Evolutionary conservation across 2,797 vertebrate genomes (phyloP).

Genomic region (Falco cherrug): DNA sequence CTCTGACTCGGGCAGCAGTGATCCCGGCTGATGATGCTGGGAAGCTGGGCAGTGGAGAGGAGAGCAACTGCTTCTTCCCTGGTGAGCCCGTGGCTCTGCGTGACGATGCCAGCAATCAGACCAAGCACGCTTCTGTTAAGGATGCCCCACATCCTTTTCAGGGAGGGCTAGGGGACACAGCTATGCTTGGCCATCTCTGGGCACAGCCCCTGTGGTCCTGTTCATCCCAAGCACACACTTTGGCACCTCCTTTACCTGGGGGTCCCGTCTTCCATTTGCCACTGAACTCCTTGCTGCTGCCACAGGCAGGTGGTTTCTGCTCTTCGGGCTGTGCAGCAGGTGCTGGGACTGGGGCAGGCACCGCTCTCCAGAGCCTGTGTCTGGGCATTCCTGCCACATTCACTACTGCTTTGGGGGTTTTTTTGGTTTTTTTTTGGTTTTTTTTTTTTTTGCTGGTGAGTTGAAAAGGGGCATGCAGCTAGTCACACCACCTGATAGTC

Average conservation of each 20-base stretch:
- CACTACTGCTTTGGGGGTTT: background rate
- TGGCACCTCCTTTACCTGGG: background rate
- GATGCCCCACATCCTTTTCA: background rate
- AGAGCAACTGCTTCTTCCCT: background rate
- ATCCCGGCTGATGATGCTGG: background rate
- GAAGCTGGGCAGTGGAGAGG: background rate
- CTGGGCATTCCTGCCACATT: background rate
- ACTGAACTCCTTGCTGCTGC: fast-evolving
- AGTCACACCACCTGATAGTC: conserved; percentile 30
- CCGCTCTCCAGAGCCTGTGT: background rate
- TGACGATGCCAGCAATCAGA: fast-evolving
- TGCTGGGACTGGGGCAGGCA: background rate
- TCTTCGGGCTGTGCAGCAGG: fast-evolving
- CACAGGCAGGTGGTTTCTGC: background rate
- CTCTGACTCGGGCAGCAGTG: background rate
- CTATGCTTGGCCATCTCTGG: background rate
- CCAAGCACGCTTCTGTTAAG: fast-evolving
- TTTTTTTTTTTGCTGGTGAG: background rate
- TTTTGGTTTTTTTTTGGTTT: background rate
- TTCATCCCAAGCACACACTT: background rate
- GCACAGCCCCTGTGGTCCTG: background rate
- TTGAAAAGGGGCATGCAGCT: conserved; percentile 9
- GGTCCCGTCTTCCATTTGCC: background rate
- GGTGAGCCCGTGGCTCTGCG: fast-evolving
- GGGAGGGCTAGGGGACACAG: background rate